Conservation (phyloP, 1,140 invertebrate species). For the Drosophila watanabei region DNA sequence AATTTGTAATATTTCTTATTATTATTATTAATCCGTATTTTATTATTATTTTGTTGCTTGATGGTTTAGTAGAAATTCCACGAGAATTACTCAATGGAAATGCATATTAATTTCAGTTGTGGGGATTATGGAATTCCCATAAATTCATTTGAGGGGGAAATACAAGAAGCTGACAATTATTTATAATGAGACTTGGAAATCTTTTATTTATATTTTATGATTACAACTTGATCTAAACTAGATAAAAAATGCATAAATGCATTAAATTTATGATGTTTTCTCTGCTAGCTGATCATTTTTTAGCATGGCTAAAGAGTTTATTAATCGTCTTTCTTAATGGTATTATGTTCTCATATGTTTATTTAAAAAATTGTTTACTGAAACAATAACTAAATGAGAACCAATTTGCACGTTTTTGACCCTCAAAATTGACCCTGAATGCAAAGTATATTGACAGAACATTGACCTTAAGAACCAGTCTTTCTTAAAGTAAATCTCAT, state of each 20-base stretch:
- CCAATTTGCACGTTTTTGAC: not conserved
- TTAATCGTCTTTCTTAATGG: not conserved
- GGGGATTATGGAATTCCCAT: slow-evolving; percentile 4
- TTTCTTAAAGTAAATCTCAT: not conserved
- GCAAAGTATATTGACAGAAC: not conserved
- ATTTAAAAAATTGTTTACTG: not conserved
- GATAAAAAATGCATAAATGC: not conserved
- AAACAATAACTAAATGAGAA: not conserved
- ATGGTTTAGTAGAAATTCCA: not conserved
- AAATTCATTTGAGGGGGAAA: not conserved
- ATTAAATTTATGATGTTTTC: not conserved
- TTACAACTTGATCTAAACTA: not conserved
- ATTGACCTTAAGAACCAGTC: not conserved
- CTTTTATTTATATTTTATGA: not conserved
- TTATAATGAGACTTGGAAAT: not conserved
- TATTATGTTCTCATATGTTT: not conserved
- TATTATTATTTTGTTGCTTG: not conserved
- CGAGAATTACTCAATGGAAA: not conserved
- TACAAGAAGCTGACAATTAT: slow-evolving; percentile 5
- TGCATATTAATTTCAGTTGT: not conserved
- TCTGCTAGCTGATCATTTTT: not conserved
- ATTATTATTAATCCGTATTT: not conserved
- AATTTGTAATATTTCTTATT: not conserved
- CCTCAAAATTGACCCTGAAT: not conserved
- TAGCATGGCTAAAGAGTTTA: not conserved